phyloP scores from a whole-genome alignment of 2,888 invertebrate genomes.

The Leptinotarsa peninsularis region DNA sequence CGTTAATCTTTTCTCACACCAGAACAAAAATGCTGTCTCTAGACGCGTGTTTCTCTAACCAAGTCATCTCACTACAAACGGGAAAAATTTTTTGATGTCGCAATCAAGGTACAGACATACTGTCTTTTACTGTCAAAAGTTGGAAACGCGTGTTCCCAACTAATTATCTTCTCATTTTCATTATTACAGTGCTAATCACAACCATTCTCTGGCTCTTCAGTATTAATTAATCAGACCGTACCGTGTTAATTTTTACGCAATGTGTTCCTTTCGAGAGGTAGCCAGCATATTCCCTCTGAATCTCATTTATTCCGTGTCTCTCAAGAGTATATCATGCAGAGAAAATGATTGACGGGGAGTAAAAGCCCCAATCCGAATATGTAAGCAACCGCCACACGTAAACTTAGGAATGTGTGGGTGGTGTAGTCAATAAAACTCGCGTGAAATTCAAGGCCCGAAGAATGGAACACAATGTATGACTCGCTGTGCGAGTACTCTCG shows the following conservation, averaged over 20 bases:
- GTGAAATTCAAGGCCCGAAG: constrained; percentile 19
- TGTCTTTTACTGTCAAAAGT: no score
- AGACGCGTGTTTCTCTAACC: no score
- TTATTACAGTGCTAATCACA: not conserved
- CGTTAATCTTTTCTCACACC: no score
- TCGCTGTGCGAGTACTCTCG: constrained; percentile 3
- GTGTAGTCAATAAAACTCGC: constrained; percentile 9
- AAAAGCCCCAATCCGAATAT: not conserved
- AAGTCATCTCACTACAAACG: no score
- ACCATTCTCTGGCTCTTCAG: not conserved
- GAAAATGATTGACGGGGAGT: not conserved
- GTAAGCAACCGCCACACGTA: not conserved
- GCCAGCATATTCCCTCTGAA: not conserved
- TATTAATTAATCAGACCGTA: not conserved
- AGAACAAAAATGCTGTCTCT: no score
- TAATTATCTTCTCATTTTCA: no score
- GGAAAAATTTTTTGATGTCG: no score
- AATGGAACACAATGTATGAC: constrained; percentile 8
- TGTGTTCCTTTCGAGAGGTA: not conserved
- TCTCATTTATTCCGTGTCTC: not conserved
- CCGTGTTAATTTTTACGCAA: not conserved
- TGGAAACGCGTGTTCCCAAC: no score
- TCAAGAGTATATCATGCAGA: not conserved
- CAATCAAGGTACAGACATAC: no score
- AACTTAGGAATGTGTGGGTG: not conserved